Evolutionary conservation across 2,113 vertebrate genomes (phyloP), one percentile per base, ranked within the genome.

Genomic region (Psittacula cyanocephala): DNA sequence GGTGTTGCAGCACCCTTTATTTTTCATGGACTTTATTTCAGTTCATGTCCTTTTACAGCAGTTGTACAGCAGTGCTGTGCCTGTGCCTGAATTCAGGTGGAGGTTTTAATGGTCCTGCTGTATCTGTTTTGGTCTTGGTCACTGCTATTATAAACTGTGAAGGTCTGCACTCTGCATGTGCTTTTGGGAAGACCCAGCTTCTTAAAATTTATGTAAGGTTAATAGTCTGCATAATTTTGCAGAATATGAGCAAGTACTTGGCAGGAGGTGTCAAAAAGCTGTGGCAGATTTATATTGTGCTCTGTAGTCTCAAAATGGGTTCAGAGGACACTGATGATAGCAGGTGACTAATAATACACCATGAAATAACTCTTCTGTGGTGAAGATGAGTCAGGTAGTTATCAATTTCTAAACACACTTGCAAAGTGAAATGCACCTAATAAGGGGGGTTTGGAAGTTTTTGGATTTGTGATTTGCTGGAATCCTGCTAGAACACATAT

Each of bases 211-310:
- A 78, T 93, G 55, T 81, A 41, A 89, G 94, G 81, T 96, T 95
- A 94, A 95, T 75, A 80, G 64, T 88, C 74, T 81, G 91, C 70
- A 71, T 88, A 82, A 89, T 93, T 96, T 90, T 95, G 75, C 81
- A 55, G 47, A 70, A 52, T 57, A 65, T 93, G 89, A 94, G 52
- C 76, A 86, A 88, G 52, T 89, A 37, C n/a, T 92, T 81, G 79
- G 88, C 88, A 89, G 47, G 53, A 93, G 70, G 27, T 81, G 64
- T 92, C 72, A 71, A 71, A 95, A 96, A 93, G 28, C 87, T 94
- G 77, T 68, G 67, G 81, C 87, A 89, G 86, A 91, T 96, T 96
- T 87, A 74, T 81, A n/a, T 67, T 94, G 55, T 39, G 31, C 79
- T 94, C 52, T 86, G 46, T 77, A 86, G 68, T 83, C 79, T 94